These are phyloP conservation scores for Scomber japonicus DNA, from an alignment of 2,113 vertebrate species.

Conservation along the genomic window DNA sequence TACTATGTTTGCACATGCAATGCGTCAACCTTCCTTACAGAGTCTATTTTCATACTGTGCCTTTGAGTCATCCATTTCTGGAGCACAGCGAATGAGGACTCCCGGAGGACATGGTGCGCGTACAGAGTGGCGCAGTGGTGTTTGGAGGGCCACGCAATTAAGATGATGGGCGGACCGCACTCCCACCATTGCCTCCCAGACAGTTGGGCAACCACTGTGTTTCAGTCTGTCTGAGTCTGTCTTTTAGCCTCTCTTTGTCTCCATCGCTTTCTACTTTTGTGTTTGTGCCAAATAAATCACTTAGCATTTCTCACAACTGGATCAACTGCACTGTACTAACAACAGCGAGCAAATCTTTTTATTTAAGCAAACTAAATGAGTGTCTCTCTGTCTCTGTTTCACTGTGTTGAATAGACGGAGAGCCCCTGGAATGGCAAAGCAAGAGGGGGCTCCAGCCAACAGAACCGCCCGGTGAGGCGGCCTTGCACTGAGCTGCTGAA, in stretches of 20 bases:
- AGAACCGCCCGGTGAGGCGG: constrained; percentile 93
- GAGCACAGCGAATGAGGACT: constrained; percentile 80
- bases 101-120: constrained; percentile 77
- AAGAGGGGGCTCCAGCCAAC: constrained; percentile 92
- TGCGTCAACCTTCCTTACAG: constrained; percentile 71
- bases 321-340: constrained; percentile 15
- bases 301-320: constrained; percentile 38
- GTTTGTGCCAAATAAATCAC: constrained; percentile 49
- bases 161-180: constrained; percentile 88
- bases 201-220: constrained; percentile 59
- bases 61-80: constrained; percentile 84
- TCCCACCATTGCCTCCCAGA: constrained; percentile 75
- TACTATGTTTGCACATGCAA: constrained; percentile 68
- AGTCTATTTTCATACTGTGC: constrained; percentile 82
- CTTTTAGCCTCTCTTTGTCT: constrained; percentile 40
- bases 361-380: constrained; percentile 37
- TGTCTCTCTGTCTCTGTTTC: constrained; percentile 52
- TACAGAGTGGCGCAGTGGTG: constrained; percentile 69
- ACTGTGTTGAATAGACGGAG: constrained; percentile 88
- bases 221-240: constrained; percentile 49
- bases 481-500: constrained; percentile 99
- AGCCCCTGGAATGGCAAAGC: constrained; percentile 96
- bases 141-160: constrained; percentile 84
- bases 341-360: constrained; percentile 32
- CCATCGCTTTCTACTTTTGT: constrained; percentile 49